These are phyloP conservation scores for Polia nebulosa DNA, from an alignment of 2,888 invertebrate genomes.

Conservation along the genomic window DNA sequence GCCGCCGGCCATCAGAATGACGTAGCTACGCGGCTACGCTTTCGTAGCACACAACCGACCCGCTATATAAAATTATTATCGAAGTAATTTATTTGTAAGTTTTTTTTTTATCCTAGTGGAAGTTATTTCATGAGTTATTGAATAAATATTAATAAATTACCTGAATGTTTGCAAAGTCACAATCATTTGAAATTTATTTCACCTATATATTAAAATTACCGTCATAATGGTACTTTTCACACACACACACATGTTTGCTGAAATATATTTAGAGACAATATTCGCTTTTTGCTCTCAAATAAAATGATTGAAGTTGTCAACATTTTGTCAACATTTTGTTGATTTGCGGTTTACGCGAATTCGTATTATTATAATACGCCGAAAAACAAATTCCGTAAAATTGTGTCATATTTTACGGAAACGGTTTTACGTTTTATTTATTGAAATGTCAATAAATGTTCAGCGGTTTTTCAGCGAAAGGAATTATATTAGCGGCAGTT, in stretches of 20 bases:
- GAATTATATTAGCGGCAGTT: background rate
- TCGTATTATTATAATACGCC: background rate
- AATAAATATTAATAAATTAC: too few relatives aligned
- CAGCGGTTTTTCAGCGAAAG: background rate
- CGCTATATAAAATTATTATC: background rate
- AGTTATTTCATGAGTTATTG: background rate
- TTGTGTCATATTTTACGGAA: slow-evolving; percentile 27
- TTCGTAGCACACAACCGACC: background rate
- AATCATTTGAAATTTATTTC: background rate
- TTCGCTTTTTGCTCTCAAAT: slow-evolving; percentile 7
- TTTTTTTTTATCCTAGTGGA: background rate
- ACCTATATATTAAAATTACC: background rate
- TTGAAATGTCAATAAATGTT: slow-evolving; percentile 6
- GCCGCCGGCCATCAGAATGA: background rate
- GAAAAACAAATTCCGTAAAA: slow-evolving; percentile 20
- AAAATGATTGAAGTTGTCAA: slow-evolving; percentile 12
- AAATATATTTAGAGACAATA: slow-evolving; percentile 7
- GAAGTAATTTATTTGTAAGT: background rate
- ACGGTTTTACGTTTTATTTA: slow-evolving; percentile 34
- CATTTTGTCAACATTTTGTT: slow-evolving; percentile 6
- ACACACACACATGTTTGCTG: background rate
- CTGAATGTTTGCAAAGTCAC: background rate
- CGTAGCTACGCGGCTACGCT: slow-evolving; percentile 18
- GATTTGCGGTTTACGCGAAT: slow-evolving; percentile 7
- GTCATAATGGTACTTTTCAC: background rate